Conservation (phyloP, 2,888 invertebrate species). For the Suillia variegata region DNA sequence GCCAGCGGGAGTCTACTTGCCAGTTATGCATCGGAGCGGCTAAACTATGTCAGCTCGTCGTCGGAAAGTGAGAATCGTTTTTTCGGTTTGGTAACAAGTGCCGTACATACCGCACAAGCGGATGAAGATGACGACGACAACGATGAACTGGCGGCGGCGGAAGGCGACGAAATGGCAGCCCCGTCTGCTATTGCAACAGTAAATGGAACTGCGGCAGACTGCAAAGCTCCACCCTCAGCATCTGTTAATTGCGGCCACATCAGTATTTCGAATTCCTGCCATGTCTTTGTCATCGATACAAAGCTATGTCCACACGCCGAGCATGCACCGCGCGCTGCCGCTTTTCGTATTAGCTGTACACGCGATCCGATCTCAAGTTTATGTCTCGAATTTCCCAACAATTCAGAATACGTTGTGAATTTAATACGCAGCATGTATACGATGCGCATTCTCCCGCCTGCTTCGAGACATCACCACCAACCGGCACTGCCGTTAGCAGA, state of each 20-base stretch:
- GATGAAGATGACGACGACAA: slow-evolving; percentile 56
- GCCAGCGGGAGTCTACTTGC: slow-evolving; percentile 80
- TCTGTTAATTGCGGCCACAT: slow-evolving; percentile 43
- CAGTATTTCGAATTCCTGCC: slow-evolving; percentile 84
- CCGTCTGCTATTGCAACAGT: background rate
- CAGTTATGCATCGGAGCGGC: slow-evolving; percentile 82
- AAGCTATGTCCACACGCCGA: slow-evolving; percentile 81
- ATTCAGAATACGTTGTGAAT: slow-evolving; percentile 77
- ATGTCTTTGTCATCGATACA: slow-evolving; percentile 92
- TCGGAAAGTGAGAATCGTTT: slow-evolving; percentile 90
- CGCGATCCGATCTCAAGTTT: slow-evolving; percentile 76
- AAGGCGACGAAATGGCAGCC: background rate
- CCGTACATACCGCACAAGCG: slow-evolving; percentile 64
- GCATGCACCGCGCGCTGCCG: slow-evolving; percentile 79
- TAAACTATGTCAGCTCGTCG: slow-evolving; percentile 88
- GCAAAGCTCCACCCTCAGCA: background rate
- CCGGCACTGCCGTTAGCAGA: slow-evolving; percentile 38
- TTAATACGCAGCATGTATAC: slow-evolving; percentile 77
- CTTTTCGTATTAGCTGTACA: slow-evolving; percentile 86
- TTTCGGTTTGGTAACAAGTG: slow-evolving; percentile 90
- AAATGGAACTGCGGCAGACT: too few species aligned
- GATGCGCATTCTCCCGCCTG: slow-evolving; percentile 63
- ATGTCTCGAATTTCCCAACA: slow-evolving; percentile 89
- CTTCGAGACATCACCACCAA: slow-evolving; percentile 34
- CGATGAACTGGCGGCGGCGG: background rate